These are phyloP conservation scores for Eucera pruinosa DNA, from an alignment of 2,888 invertebrate genomes.

Conservation along the genomic window DNA sequence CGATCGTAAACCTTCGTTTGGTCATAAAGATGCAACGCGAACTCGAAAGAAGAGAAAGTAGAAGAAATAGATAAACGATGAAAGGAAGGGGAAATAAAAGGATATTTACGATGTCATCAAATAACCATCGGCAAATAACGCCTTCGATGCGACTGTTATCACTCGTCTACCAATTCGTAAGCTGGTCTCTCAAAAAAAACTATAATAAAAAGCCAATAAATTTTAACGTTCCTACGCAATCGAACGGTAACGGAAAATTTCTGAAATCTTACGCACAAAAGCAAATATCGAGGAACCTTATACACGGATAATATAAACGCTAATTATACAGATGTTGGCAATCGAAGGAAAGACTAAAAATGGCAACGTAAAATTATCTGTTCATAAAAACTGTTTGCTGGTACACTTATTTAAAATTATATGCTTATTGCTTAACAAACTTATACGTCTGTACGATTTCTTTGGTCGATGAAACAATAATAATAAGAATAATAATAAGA, in stretches of 20 bases:
- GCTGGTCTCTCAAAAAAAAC: neutral
- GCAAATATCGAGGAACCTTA: neutral
- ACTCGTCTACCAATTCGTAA: neutral
- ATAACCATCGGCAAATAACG: slow-evolving; percentile 28
- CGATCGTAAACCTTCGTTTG: slow-evolving; percentile 49
- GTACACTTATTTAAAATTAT: too few relatives aligned
- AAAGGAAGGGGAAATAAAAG: slow-evolving; percentile 17
- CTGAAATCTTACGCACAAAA: too few relatives aligned
- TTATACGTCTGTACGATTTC: neutral
- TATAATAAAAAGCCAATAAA: neutral
- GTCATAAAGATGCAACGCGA: slow-evolving; percentile 36
- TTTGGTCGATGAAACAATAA: slow-evolving; percentile 2
- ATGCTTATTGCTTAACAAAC: too few relatives aligned
- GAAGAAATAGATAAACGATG: slow-evolving; percentile 38
- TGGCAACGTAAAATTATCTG: slow-evolving; percentile 1
- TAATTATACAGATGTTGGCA: neutral
- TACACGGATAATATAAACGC: neutral
- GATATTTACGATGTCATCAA: slow-evolving; percentile 37
- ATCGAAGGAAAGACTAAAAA: neutral
- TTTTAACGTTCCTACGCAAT: too few relatives aligned
- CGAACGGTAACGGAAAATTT: too few relatives aligned
- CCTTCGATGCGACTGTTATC: slow-evolving; percentile 10
- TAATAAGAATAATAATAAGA: too few relatives aligned
- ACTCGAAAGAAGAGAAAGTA: slow-evolving; percentile 23
- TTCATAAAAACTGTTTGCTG: slow-evolving; percentile 13